Conservation (phyloP, 2,797 vertebrate species). For the Orientallactaga sibirica region DNA sequence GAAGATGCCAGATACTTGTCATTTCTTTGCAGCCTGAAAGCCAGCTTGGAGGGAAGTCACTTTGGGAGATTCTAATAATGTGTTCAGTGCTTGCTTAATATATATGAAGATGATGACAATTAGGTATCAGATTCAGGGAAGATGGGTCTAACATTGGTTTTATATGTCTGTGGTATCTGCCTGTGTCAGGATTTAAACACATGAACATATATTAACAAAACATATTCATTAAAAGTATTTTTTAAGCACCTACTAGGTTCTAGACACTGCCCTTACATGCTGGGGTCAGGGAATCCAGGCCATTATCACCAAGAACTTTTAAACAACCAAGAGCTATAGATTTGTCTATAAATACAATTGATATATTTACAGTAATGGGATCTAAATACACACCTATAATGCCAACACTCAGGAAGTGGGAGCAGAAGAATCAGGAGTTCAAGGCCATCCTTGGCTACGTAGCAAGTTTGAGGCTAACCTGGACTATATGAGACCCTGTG, state of each 20-base stretch:
- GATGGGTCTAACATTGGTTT: conserved; percentile 29
- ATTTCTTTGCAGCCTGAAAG: conserved; percentile 35
- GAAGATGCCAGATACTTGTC: conserved; percentile 68
- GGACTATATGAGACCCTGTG: background rate
- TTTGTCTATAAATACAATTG: background rate
- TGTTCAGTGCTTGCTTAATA: background rate
- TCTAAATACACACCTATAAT: background rate
- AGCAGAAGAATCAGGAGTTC: background rate
- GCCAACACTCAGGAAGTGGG: background rate
- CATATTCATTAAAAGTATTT: conserved; percentile 43
- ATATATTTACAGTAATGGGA: background rate
- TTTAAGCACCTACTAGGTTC: background rate
- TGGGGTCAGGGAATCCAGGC: background rate
- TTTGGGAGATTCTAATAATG: conserved; percentile 60
- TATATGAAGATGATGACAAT: conserved; percentile 5
- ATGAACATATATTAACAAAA: background rate
- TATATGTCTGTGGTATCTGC: background rate
- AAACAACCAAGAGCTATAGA: background rate
- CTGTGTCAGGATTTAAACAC: background rate
- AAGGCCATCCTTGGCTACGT: background rate
- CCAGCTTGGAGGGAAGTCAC: conserved; percentile 47
- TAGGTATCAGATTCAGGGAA: conserved; percentile 38
- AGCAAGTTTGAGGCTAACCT: background rate
- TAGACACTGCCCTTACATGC: background rate
- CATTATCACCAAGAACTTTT: background rate